Conservation (phyloP, 2,797 vertebrate species). For the Acridotheres tristis region DNA sequence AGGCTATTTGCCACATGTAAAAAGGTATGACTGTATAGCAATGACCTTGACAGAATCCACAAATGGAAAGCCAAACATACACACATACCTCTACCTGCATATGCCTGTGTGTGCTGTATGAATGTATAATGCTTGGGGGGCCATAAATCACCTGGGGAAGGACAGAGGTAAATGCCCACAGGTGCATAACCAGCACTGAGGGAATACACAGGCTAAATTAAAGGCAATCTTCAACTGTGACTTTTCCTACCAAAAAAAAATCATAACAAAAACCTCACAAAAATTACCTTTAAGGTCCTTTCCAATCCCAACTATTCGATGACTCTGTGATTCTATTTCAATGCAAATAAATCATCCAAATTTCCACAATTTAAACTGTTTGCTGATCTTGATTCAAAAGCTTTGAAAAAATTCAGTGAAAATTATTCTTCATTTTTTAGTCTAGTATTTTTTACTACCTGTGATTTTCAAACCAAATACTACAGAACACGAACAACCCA, state of each 20-base stretch:
- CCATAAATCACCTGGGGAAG: background rate
- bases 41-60: background rate
- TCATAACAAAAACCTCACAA: background rate
- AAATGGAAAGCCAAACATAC: background rate
- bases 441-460: background rate
- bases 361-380: background rate
- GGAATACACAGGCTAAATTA: background rate
- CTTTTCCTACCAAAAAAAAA: background rate
- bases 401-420: background rate
- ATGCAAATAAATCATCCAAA: background rate
- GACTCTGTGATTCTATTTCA: background rate
- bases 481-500: background rate
- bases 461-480: background rate
- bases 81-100: background rate
- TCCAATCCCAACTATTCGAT: background rate
- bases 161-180: background rate
- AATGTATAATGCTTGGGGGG: background rate
- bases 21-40: background rate
- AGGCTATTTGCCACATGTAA: background rate
- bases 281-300: background rate
- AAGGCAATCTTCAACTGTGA: background rate
- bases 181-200: background rate
- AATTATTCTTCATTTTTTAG: background rate
- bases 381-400: background rate
- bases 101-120: fast-evolving